A percentile compares a stretch with the other conserved stretches of the same genome.
Evolutionary conservation across 2,797 vertebrate species (phyloP).

Genomic region (Microctenopoma stevenorrisi): DNA sequence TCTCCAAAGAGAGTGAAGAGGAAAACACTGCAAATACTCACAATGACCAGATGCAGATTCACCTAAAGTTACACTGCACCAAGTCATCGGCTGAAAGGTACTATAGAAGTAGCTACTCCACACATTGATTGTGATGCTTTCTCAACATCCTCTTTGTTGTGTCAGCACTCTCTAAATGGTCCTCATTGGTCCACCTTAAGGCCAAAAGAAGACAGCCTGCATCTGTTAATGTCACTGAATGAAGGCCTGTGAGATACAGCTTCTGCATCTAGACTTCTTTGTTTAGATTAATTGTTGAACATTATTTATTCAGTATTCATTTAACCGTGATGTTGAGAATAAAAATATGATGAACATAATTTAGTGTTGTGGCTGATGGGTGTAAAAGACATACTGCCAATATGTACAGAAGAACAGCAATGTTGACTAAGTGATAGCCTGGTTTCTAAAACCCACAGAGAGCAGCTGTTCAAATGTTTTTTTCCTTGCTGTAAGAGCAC

Average conservation of each 20-base stretch:
- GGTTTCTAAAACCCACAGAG: not conserved
- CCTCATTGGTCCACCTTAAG: too few species aligned
- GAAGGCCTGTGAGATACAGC: too few species aligned
- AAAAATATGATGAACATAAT: too few species aligned
- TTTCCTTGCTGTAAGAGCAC: not conserved
- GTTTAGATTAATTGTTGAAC: too few species aligned
- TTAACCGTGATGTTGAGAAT: too few species aligned
- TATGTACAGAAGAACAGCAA: constrained; percentile 26
- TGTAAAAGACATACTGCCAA: not conserved
- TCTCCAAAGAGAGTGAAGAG: constrained; percentile 24
- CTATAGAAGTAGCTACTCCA: not conserved
- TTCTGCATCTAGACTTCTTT: too few species aligned
- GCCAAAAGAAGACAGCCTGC: too few species aligned
- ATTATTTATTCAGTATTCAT: too few species aligned
- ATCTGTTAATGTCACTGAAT: too few species aligned
- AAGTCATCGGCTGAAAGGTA: not conserved
- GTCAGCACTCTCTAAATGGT: too few species aligned
- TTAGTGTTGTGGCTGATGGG: too few species aligned
- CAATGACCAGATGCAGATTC: not conserved
- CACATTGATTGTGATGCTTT: constrained; percentile 34
- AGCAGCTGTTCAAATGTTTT: not conserved
- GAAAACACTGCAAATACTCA: constrained; percentile 1
- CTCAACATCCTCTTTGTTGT: not conserved
- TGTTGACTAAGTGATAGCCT: constrained; percentile 11
- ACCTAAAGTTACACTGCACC: constrained; percentile 8